Evolutionary conservation across 2,888 invertebrate genomes (phyloP).

Genomic region (Acanthoscelides obtectus): DNA sequence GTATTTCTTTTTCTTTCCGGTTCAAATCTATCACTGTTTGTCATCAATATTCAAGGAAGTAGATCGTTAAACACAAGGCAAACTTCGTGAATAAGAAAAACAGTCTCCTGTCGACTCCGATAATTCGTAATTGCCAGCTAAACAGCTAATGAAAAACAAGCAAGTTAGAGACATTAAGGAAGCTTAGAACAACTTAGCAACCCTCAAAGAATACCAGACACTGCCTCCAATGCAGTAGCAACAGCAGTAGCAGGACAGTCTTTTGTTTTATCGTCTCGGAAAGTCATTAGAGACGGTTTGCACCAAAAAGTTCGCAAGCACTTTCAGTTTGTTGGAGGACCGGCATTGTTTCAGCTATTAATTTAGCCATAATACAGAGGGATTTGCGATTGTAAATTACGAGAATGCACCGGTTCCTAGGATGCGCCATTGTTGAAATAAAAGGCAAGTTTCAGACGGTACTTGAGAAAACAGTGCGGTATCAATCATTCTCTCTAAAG

Average conservation of each 20-base stretch:
- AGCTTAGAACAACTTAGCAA: not conserved
- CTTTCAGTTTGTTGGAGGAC: not conserved
- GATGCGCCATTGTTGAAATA: not conserved
- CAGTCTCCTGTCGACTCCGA: not conserved
- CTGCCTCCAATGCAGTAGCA: not conserved
- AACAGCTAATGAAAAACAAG: not conserved
- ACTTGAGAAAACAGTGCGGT: too few species aligned
- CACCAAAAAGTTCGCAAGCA: not conserved
- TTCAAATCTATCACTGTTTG: too few species aligned
- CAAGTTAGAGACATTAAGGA: not conserved
- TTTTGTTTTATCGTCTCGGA: not conserved
- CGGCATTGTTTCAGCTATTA: not conserved
- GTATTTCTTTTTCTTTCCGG: too few species aligned
- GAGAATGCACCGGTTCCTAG: not conserved
- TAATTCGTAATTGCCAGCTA: not conserved
- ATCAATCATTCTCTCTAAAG: too few species aligned
- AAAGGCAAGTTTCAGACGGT: not conserved
- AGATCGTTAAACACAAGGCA: too few species aligned
- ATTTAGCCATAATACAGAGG: not conserved
- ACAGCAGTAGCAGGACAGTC: not conserved
- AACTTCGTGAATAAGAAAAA: too few species aligned
- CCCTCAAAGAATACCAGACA: not conserved
- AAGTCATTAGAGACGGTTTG: not conserved
- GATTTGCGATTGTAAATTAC: not conserved
- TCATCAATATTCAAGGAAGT: too few species aligned